Conservation (phyloP, 2,797 vertebrate species). For the Setipinna tenuifilis region DNA sequence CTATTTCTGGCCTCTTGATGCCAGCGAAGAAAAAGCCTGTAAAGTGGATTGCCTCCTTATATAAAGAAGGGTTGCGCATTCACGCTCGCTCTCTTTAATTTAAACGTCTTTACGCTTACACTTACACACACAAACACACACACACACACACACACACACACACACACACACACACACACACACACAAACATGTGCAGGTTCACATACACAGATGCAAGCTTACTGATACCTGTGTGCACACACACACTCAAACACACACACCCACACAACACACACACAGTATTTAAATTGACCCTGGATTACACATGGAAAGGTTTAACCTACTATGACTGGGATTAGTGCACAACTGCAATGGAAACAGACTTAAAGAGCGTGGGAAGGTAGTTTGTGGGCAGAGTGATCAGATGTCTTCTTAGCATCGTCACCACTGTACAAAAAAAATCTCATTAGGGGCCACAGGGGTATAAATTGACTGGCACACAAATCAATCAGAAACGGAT, state of each 20-base stretch:
- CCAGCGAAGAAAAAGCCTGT: not conserved
- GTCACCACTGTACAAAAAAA: no score
- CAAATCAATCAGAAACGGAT: no score
- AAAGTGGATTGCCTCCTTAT: slow-evolving; percentile 12
- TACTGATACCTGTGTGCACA: no score
- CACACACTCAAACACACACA: no score
- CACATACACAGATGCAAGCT: not conserved
- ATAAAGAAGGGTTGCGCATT: not conserved
- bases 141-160: not conserved
- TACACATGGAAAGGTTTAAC: slow-evolving; percentile 61
- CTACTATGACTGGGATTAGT: slow-evolving; percentile 62
- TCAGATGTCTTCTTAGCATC: no score
- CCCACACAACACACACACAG: slow-evolving; percentile 34
- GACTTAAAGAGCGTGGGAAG: no score
- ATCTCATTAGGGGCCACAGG: no score
- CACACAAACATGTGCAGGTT: no score
- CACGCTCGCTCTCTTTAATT: not conserved
- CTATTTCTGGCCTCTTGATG: slow-evolving; percentile 2
- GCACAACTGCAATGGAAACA: slow-evolving; percentile 55
- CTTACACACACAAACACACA: not conserved
- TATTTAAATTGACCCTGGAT: slow-evolving; percentile 56
- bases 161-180: no score
- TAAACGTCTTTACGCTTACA: not conserved
- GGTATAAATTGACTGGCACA: no score
- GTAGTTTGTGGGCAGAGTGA: no score